A percentile compares a stretch with the other conserved stretches of the same genome.
phyloP scores from a whole-genome alignment of 2,113 vertebrate species.

The Tragulus kanchil region DNA sequence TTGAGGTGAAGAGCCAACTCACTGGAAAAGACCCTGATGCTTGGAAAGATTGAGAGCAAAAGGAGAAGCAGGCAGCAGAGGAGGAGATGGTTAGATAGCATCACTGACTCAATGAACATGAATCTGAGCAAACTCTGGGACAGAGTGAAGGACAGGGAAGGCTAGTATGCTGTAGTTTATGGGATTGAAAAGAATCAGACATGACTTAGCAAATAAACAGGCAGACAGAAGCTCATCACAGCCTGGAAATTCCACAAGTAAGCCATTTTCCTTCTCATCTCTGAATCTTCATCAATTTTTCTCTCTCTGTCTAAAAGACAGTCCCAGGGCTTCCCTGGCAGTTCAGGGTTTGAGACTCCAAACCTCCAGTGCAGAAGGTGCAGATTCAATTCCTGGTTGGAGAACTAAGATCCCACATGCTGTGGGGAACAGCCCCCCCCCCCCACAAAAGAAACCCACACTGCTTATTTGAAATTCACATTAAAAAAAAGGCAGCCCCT shows the following conservation, averaged over 20 bases:
- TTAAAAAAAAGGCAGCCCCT: neutral
- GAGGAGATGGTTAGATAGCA: too few species aligned
- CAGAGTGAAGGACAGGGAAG: too few species aligned
- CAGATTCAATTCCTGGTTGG: neutral
- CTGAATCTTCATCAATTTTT: neutral
- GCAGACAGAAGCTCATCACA: too few species aligned
- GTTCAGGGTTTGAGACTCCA: neutral
- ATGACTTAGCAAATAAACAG: too few species aligned
- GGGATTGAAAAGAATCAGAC: too few species aligned
- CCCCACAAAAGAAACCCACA: rapidly evolving
- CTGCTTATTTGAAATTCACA: neutral
- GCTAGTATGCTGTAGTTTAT: too few species aligned
- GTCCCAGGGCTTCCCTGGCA: neutral
- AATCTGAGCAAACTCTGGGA: too few species aligned
- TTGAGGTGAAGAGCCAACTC: too few species aligned
- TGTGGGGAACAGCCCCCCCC: neutral
- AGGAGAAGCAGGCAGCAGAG: too few species aligned
- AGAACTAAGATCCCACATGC: neutral
- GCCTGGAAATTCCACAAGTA: neutral
- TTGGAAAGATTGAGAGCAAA: too few species aligned
- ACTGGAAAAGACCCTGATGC: too few species aligned
- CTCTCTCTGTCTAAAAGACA: neutral
- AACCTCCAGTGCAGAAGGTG: neutral
- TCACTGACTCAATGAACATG: too few species aligned
- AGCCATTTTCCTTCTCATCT: neutral